phyloP scores from a whole-genome alignment of 2,797 vertebrate genomes.

The Gobio occitaniae region DNA sequence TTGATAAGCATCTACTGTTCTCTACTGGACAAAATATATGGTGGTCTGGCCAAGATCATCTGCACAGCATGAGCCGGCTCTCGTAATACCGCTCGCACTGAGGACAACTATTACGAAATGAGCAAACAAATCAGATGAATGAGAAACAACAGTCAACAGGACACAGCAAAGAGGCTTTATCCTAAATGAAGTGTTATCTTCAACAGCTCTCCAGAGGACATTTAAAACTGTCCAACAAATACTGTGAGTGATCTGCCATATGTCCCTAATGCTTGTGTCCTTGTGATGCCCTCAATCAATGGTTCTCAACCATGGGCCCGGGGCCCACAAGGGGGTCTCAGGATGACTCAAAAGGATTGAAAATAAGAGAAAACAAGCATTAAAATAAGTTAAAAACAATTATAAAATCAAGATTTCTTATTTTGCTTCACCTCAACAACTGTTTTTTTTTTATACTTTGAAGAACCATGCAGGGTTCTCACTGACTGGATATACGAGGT shows the following conservation, averaged over 20 bases:
- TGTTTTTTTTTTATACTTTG: neutral
- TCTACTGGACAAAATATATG: constrained; percentile 11
- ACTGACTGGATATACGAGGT: neutral
- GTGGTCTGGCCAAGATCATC: constrained; percentile 32
- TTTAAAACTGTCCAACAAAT: neutral
- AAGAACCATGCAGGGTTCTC: neutral
- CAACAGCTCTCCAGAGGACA: constrained; percentile 2
- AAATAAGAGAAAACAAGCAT: neutral
- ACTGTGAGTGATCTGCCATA: neutral
- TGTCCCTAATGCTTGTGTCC: neutral
- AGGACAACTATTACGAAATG: constrained; percentile 28
- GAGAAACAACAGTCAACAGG: neutral
- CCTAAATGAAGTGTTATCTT: constrained; percentile 3
- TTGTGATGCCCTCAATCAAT: neutral
- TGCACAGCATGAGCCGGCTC: neutral
- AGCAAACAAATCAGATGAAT: constrained; percentile 34
- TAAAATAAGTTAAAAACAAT: neutral
- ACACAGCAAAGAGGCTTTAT: neutral
- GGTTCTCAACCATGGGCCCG: neutral
- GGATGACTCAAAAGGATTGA: neutral
- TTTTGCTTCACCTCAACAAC: neutral
- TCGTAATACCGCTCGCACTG: neutral
- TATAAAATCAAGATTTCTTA: neutral
- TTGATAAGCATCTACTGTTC: neutral
- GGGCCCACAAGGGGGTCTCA: neutral